Evolutionary conservation across 2,113 vertebrate species (phyloP).

Genomic region (Symphodus melops): DNA sequence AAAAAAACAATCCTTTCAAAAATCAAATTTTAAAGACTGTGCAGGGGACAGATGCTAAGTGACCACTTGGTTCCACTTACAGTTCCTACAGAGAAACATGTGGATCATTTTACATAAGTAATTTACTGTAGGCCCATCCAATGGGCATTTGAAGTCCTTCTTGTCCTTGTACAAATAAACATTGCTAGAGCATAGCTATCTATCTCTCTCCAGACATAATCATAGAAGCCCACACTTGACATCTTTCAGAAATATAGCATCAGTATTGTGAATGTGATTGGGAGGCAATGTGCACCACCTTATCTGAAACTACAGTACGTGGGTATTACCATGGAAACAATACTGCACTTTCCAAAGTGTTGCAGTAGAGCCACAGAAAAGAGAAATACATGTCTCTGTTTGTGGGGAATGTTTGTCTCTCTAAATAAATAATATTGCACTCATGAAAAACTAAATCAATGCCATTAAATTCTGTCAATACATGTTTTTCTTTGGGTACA

Average conservation of each 20-base stretch:
- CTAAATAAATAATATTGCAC: neutral
- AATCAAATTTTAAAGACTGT: no score
- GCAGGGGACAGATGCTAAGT: no score
- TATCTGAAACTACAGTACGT: constrained; percentile 49
- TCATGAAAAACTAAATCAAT: neutral
- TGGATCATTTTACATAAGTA: no score
- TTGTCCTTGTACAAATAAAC: neutral
- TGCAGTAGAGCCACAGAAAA: constrained; percentile 35
- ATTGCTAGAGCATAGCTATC: neutral
- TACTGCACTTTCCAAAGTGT: constrained; percentile 49
- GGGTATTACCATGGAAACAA: constrained; percentile 71
- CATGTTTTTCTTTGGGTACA: constrained; percentile 12
- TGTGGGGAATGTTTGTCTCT: constrained; percentile 15
- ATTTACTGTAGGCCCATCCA: no score
- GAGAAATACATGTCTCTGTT: constrained; percentile 18
- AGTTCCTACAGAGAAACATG: no score
- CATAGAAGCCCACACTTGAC: constrained; percentile 18
- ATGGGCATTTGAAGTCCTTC: no score
- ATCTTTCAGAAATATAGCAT: constrained; percentile 62
- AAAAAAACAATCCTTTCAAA: no score
- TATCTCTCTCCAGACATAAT: constrained; percentile 12
- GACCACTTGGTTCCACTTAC: no score
- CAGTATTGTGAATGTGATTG: constrained; percentile 38
- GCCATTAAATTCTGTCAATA: neutral
- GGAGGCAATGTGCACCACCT: constrained; percentile 21